phyloP scores from a whole-genome alignment of 2,797 vertebrate species.

The Acipenser ruthenus region DNA sequence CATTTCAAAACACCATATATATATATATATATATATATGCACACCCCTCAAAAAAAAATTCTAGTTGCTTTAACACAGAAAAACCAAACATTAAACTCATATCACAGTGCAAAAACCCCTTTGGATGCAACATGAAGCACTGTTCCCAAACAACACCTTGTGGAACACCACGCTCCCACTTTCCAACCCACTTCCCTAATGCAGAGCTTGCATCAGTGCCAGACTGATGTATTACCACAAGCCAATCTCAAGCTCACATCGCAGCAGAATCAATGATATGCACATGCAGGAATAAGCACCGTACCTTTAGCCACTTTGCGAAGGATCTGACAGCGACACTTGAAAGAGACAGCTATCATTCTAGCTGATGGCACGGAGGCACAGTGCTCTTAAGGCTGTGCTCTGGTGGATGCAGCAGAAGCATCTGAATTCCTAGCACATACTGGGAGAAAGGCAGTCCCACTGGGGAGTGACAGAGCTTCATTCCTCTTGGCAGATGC shows the following conservation, averaged over 20 bases:
- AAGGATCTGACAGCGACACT: conserved; percentile 97
- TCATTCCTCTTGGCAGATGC: conserved; percentile 64
- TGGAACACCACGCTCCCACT: conserved; percentile 5
- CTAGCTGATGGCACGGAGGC: conserved; percentile 53
- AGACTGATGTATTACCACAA: conserved; percentile 12
- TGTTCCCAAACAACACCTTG: no score
- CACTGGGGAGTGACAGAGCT: conserved; percentile 63
- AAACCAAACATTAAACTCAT: no score
- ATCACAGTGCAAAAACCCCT: no score
- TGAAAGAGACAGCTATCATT: conserved; percentile 99
- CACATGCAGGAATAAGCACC: conserved; percentile 23
- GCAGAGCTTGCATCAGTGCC: conserved; percentile 3
- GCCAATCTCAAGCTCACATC: conserved; percentile 18
- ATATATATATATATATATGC: no score
- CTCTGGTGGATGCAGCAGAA: conserved; percentile 52
- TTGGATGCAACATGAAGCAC: no score
- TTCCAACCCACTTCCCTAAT: neutral
- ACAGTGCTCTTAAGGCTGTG: conserved; percentile 51
- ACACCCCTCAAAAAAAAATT: no score
- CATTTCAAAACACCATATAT: no score
- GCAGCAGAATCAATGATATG: conserved; percentile 11
- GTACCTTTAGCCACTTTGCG: conserved; percentile 94
- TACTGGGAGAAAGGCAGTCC: conserved; percentile 60
- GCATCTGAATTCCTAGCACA: conserved; percentile 60
- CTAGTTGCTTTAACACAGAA: no score